Evolutionary conservation across 2,113 vertebrate genomes (phyloP), one percentile per base, ranked within the genome.

Genomic region (Electrona antarctica): DNA sequence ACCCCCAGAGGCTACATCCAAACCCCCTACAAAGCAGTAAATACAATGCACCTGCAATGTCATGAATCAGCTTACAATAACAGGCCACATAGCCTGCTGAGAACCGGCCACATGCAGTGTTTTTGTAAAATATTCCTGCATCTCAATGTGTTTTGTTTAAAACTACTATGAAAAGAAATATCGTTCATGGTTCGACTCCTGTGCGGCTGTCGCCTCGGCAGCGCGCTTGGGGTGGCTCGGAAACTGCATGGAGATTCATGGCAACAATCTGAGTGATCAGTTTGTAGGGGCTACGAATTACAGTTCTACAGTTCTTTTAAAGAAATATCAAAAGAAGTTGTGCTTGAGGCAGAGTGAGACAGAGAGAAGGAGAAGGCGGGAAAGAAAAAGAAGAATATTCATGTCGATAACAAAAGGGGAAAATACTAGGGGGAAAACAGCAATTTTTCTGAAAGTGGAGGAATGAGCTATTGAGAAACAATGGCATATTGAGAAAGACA

Each of bases 211-310:
- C 56, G 72, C 62, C 58, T 14, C 60, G 61, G 74, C 5, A 41
- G 3, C 71, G 73, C 47, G 79, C 75, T 82, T 3, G 57, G 66
- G 74, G 71, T 58, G 67, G 75, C 56, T 76, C 74, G 14, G 79
- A 62, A 79, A 80, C 79, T 77, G 21, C 21, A 21, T 21, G 60
- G 49, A 64, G 72, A 84, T 79, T 82, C 76, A 78, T 76, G 58
- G 82, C 69, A 80, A 84, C 75, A 84, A 86, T 78, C 52, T 78
- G 83, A 90, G 85, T 84, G 76, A 89, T 89, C 79, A 88, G 81
- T 85, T 84, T 76, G 41, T 80, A 85, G 87, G 81, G 82, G 81
- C 83, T 83, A 89, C 83, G 89, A 88, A 90, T 90, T 84, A 88
- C 89, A 80, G 90, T 85, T 86, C 89, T 82, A 90, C 33, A 41